Conservation (phyloP, 2,797 vertebrate species). For the Falco novaeseelandiae region DNA sequence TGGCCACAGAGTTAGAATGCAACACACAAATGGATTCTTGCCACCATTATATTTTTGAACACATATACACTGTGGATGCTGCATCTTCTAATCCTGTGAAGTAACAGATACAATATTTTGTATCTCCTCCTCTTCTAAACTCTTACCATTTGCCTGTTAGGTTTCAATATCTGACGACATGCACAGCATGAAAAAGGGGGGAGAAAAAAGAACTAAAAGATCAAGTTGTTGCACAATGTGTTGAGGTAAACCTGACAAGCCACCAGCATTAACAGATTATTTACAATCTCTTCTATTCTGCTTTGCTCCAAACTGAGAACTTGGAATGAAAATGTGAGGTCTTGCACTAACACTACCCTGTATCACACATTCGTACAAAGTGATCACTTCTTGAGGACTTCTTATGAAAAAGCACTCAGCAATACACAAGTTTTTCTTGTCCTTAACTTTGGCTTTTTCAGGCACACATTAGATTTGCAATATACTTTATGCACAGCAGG, state of each 20-base stretch:
- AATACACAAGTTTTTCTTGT: not conserved
- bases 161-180: constrained; percentile 92
- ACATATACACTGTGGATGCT: constrained; percentile 28
- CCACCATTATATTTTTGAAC: constrained; percentile 73
- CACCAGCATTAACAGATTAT: not conserved
- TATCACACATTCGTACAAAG: not conserved
- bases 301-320: not conserved
- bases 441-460: not conserved
- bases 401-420: not conserved
- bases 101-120: constrained; percentile 50
- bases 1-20: not conserved
- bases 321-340: not conserved
- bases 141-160: constrained; percentile 96
- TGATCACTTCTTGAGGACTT: not conserved
- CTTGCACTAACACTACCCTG: not conserved
- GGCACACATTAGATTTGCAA: not conserved
- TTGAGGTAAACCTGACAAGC: constrained; percentile 24
- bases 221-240: constrained; percentile 55
- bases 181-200: constrained; percentile 82
- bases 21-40: not conserved
- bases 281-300: not conserved
- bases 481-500: not conserved
- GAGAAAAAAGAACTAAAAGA: constrained; percentile 70
- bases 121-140: constrained; percentile 68
- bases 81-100: constrained; percentile 48